These are phyloP conservation scores for Ictalurus furcatus DNA, from an alignment of 2,113 vertebrate species.

Conservation along the genomic window DNA sequence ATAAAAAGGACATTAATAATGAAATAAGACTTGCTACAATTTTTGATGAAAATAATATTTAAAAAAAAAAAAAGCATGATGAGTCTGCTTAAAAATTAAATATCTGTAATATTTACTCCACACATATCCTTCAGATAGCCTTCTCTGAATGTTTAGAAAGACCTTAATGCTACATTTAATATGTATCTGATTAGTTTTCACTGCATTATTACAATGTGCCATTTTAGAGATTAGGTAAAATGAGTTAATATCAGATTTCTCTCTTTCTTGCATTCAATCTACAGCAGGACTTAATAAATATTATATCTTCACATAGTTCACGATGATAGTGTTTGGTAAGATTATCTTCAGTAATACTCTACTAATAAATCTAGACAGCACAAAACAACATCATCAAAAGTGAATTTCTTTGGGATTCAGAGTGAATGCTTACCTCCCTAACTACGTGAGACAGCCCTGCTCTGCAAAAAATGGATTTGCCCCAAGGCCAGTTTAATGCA, in stretches of 20 bases:
- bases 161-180: neutral
- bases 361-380: conserved; percentile 2
- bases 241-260: neutral
- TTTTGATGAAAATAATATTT: neutral
- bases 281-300: neutral
- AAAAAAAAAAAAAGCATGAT: neutral
- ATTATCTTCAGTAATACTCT: conserved; percentile 15
- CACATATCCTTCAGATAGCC: neutral
- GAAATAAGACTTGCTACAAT: neutral
- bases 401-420: conserved; percentile 57
- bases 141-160: neutral
- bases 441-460: conserved; percentile 50
- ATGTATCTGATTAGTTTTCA: neutral
- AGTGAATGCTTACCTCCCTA: conserved; percentile 61
- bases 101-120: neutral
- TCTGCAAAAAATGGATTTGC: conserved; percentile 66
- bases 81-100: neutral
- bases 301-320: neutral
- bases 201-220: neutral
- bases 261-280: neutral
- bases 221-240: conserved; percentile 2
- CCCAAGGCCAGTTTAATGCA: conserved; percentile 66
- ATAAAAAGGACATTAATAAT: neutral
- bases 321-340: neutral
- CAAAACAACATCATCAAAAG: conserved; percentile 32